Percentiles rank a stretch among this genome's conserved stretches.
Conservation (phyloP, 2,113 vertebrate species). For the Dissostichus mawsoni region DNA sequence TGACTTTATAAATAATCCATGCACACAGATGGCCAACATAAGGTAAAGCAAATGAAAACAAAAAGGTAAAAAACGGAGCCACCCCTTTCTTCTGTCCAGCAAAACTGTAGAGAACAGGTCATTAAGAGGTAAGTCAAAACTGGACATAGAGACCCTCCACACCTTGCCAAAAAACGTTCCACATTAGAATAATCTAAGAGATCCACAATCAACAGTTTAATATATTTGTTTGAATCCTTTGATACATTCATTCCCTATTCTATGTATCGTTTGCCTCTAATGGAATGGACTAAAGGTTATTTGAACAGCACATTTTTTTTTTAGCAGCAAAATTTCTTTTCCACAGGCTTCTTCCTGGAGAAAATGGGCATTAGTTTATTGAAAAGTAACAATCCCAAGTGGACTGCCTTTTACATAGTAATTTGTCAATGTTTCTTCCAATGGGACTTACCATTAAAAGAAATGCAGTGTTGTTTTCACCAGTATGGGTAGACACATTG, state of each 20-base stretch:
- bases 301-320: not conserved
- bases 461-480: not conserved
- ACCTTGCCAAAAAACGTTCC: not conserved
- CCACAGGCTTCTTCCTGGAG: not conserved
- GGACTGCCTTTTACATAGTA: not conserved
- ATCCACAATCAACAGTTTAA: not conserved
- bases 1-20: slow-evolving; percentile 38
- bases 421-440: not conserved
- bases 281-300: not conserved
- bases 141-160: not conserved
- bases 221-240: not conserved
- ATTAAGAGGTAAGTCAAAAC: not conserved
- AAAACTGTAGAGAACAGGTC: not conserved
- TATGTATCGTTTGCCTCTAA: not conserved
- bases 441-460: not conserved
- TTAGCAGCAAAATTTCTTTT: not conserved
- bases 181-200: not conserved
- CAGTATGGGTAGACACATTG: not conserved
- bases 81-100: not conserved
- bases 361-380: not conserved
- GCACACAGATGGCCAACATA: slow-evolving; percentile 28
- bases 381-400: not conserved
- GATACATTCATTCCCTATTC: not conserved
- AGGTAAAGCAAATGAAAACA: slow-evolving; percentile 25
- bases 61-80: slow-evolving; percentile 2